Conservation (phyloP, 2,888 invertebrate species). For the Cantharis nigra region DNA sequence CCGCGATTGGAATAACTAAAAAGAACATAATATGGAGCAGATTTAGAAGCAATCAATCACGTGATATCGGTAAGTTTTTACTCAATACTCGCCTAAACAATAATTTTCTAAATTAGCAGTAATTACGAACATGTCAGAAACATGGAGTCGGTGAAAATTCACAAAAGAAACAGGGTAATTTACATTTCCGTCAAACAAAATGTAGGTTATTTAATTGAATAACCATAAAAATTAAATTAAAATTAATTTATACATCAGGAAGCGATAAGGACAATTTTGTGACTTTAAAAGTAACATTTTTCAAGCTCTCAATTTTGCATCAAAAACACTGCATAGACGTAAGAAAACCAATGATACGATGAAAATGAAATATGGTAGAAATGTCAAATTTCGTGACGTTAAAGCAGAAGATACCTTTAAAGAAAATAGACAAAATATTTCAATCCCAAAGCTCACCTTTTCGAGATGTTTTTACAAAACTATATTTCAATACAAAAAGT, state of each 20-base stretch:
- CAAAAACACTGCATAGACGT: neutral
- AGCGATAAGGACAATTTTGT: neutral
- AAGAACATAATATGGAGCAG: neutral
- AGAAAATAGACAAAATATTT: neutral
- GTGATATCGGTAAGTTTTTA: neutral
- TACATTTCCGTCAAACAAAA: neutral
- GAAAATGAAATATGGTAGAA: neutral
- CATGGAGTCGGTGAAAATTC: neutral
- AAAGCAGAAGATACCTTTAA: neutral
- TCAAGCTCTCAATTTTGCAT: neutral
- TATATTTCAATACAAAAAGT: neutral
- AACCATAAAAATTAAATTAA: neutral
- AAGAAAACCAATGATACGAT: neutral
- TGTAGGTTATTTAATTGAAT: neutral
- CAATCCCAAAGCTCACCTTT: neutral
- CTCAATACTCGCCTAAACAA: neutral
- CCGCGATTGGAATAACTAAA: neutral
- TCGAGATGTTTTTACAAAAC: neutral
- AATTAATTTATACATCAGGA: neutral
- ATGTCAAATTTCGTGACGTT: neutral
- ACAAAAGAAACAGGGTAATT: neutral
- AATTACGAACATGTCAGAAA: neutral
- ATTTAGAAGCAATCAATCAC: neutral
- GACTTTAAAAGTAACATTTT: neutral
- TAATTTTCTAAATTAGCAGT: neutral